Evolutionary conservation across 1,140 invertebrate species (phyloP), one percentile per base, ranked within the genome.

Genomic region (Diachasmimorpha longicaudata): DNA sequence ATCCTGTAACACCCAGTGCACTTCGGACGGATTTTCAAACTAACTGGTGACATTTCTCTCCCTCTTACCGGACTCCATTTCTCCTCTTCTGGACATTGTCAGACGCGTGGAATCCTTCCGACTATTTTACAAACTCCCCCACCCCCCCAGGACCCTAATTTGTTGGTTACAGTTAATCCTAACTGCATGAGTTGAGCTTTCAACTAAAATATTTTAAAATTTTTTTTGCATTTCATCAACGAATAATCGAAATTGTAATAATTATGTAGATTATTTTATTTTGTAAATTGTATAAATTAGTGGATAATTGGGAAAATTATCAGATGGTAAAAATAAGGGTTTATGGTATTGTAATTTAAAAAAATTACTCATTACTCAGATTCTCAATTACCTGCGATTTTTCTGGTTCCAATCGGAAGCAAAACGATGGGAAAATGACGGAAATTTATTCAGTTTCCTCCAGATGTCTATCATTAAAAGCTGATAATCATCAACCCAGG

Each of bases 1-100:
- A 36, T 66, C 23, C 21, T 66, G 31, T 66, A 66, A 31, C 25
- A 66, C 25, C 21, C 31, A 66, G 58, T 31, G 31, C 21, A 14
- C 23, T 36, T 36, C 58, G 58, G 23, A 31, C 23, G 31, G 10
- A 66, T 31, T 66, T n/a, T 66, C 58, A 66, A 66, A 25, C 58
- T 66, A 66, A 66, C 48, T 52, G 31, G 58, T 66, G 58, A 70
- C 78, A 79, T 81, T 79, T 78, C 78, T 19, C 75, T 52, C 77
- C 48, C 78, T 77, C 79, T 80, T 78, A 79, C 77, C 75, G 77
- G 39, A 52, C 70, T 72, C 48, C 14, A 52, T 52, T n/a, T 16
- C 48, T 14, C 6, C 39, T 1, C 39, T 42, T 1, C 4, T 42
- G 13, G 48, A 52, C 48, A 52, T 52, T 52, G 48, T n/a, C 48